Evolutionary conservation across 2,888 invertebrate species (phyloP), one percentile per base, ranked within the genome.

Genomic region (Drosophila falleni): DNA sequence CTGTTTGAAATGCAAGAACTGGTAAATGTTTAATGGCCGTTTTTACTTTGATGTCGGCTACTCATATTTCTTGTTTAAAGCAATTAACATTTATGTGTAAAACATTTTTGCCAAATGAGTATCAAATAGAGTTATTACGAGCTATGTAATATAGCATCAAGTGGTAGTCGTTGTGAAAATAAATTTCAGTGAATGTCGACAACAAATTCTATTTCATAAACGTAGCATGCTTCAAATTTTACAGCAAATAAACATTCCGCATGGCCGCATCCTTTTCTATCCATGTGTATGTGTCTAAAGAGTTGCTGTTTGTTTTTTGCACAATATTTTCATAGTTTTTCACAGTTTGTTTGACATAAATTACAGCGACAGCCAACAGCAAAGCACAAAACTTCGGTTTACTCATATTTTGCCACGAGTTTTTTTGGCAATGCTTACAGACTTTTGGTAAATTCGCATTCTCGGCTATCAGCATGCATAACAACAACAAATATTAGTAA

Each of bases 201-300:
- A 50, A 60, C 69, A 67, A 71, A 62, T 69, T 71, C 55, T 81
- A 74, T 78, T 81, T 68, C 71, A 81, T 74, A 78, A 67, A 59
- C 66, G 64, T 70, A 68, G 83, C 70, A 62, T 77, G 75, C 68
- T 65, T 81, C 67, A 81, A 72, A 81, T 85, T 81, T 79, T 77
- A 77, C 77, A 77, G 67, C 71, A 81, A 87, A 85, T 87, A 87
- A 79, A 87, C 85, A 87, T 87, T 87, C 74, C 85, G 77, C 82
- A 77, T 79, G 63, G 67, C 62, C 77, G 69, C 67, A 73, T 81
- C 51, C 56, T 47, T 72, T 60, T 60, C 62, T 65, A 29, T 33
- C 39, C 26, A 51, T 60, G 35, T 41, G 44, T 64, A 9, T 31
- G 37, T 49, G 41, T 49, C 35, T 67, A 31, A 73, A 71, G 74